These are phyloP conservation scores for Myotis vivesi DNA, from an alignment of 2,797 vertebrate species.

Conservation along the genomic window DNA sequence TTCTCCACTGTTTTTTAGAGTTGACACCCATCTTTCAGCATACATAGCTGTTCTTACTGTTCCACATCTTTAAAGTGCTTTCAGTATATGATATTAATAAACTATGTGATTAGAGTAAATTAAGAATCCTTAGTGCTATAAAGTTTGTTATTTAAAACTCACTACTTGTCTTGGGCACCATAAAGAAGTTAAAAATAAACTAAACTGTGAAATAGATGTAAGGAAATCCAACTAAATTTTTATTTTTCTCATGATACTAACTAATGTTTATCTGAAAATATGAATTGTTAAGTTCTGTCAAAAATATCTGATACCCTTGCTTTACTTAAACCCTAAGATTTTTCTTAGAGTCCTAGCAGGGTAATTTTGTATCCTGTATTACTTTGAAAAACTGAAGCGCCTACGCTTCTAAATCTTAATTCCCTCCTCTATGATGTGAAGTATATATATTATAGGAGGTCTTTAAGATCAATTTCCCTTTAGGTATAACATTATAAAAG, in stretches of 20 bases:
- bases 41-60: background rate
- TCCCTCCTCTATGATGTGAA: background rate
- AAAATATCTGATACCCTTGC: slow-evolving; percentile 7
- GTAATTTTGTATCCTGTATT: background rate
- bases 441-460: background rate
- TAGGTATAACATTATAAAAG: background rate
- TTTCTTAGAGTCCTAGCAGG: background rate
- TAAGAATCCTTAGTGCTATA: background rate
- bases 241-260: slow-evolving; percentile 12
- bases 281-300: background rate
- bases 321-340: background rate
- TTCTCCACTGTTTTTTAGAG: slow-evolving; percentile 18
- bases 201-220: background rate
- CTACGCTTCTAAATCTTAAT: background rate
- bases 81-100: slow-evolving; percentile 4
- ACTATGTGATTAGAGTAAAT: background rate
- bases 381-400: background rate
- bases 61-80: slow-evolving; percentile 1
- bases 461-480: background rate
- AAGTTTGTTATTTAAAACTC: background rate
- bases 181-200: slow-evolving; percentile 1
- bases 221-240: slow-evolving; percentile 25
- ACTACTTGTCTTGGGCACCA: background rate
- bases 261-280: background rate
- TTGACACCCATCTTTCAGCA: background rate